Conservation (phyloP, 2,797 vertebrate species). For the Enteromius mattozi region DNA sequence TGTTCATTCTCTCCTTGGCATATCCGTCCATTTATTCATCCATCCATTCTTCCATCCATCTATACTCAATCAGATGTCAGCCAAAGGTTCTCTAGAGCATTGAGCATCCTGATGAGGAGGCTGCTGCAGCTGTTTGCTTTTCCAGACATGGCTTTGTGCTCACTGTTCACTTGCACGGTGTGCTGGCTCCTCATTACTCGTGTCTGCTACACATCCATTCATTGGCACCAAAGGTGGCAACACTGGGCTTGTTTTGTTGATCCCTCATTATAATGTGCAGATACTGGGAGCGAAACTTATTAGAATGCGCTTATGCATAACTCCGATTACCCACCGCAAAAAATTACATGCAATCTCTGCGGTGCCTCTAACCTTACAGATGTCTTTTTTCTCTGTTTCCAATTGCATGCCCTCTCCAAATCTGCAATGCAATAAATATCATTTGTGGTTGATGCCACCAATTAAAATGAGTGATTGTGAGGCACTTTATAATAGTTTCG, state of each 20-base stretch:
- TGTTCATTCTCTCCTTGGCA: conserved; percentile 15
- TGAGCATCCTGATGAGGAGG: conserved; percentile 47
- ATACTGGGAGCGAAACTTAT: conserved; percentile 45
- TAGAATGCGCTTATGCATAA: conserved; percentile 47
- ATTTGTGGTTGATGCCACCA: conserved; percentile 42
- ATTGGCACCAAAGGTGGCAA: conserved; percentile 47
- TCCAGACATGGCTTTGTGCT: conserved; percentile 45
- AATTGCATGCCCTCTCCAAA: conserved; percentile 14
- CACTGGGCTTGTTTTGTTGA: conserved; percentile 46
- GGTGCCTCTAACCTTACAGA: conserved; percentile 42
- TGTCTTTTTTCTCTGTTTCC: conserved; percentile 9
- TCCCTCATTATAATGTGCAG: conserved; percentile 52
- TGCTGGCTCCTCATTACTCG: conserved; percentile 41
- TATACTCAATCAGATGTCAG: conserved; percentile 50
- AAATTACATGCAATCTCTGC: conserved; percentile 21
- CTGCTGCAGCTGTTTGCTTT: conserved; percentile 53
- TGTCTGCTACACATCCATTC: conserved; percentile 30
- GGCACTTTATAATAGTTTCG: conserved; percentile 50
- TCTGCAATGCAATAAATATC: conserved; percentile 5
- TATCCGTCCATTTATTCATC: conserved; percentile 5
- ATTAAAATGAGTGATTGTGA: conserved; percentile 57
- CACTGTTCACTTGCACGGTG: conserved; percentile 26
- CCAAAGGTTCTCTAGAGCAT: conserved; percentile 50
- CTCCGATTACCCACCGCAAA: conserved; percentile 25
- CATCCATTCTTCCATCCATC: conserved; percentile 49